Conservation (phyloP, 1,140 invertebrate species). For the Euwallacea similis region DNA sequence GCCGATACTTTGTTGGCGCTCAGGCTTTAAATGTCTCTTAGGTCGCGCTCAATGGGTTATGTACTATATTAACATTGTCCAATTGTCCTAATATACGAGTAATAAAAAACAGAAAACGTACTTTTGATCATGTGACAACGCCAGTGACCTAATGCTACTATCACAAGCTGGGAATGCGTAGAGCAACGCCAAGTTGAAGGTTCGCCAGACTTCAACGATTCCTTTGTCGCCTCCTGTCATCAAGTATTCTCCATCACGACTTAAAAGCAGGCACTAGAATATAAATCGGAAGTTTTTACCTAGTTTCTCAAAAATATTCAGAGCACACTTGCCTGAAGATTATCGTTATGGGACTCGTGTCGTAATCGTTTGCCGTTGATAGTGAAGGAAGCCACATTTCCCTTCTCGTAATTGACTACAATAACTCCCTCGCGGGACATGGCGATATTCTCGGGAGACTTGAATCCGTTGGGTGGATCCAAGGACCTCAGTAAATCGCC, state of each 20-base stretch:
- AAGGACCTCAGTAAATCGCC: constrained; percentile 93
- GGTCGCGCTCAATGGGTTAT: too few species aligned
- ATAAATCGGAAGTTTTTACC: too few species aligned
- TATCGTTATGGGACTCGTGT: constrained; percentile 90
- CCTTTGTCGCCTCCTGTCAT: constrained; percentile 96
- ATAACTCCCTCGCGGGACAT: constrained; percentile 96
- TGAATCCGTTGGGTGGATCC: constrained; percentile 76
- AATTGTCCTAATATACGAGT: not conserved
- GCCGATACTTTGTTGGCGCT: too few species aligned
- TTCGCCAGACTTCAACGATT: constrained; percentile 97
- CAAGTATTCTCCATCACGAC: constrained; percentile 97
- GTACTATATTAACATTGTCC: too few species aligned
- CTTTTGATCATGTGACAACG: constrained; percentile 97
- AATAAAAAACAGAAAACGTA: constrained; percentile 58
- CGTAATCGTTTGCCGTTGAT: constrained; percentile 87
- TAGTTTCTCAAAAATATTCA: constrained; percentile 30
- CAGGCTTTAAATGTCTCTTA: too few species aligned
- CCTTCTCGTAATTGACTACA: constrained; percentile 89
- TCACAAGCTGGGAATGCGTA: constrained; percentile 98
- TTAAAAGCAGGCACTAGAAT: constrained; percentile 86
- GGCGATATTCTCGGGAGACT: constrained; percentile 87
- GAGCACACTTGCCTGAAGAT: constrained; percentile 75
- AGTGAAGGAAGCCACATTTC: constrained; percentile 90
- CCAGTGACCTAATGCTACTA: constrained; percentile 87
- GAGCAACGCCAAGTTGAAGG: constrained; percentile 93